Base-by-base conservation (phyloP, 2,888 invertebrate genomes). In the Nudaria mundana region DNA sequence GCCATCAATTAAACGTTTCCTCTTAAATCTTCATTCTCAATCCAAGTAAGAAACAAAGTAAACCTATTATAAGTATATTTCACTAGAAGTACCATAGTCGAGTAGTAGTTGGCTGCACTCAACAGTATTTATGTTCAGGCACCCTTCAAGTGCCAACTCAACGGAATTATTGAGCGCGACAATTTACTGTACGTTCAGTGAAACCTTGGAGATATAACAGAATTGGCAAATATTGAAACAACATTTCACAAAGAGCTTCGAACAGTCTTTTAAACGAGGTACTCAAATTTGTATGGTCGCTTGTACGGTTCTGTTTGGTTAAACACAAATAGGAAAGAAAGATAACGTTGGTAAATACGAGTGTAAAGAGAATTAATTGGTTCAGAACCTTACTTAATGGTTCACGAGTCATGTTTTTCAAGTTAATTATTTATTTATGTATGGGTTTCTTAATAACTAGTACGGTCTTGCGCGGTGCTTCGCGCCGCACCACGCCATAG, bases 21-120 rank as follows among this genome's bases (percentile, higher is more conserved):
- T 54, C 51, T 46, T 48, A 41, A 60, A n/a, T 61, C 11, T 34
- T 29, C 8, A 20, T n/a, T 30, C 30, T 22, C 6, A 14, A 29
- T 18, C 18, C 24, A 10, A 37, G 24, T 16, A 24, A 6, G 7
- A 24, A 30, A 30, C 24, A 18, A 4, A 37, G 25, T 30, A 14
- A 31, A 31, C 13, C 25, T 37, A 25, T 37, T 37, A 20, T 25
- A 10, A 37, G n/a, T n/a, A n/a, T n/a, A 11, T 22, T n/a, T 16
- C 13, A 20, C 30, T 31, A 24, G 12, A 30, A 11, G 15, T 16
- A 16, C 23, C 14, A 14, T 24, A 16, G 24, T 11, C n/a, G 18
- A 30, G 16, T n/a, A 33, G 11, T 25, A 3, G 28, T 14, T 11
- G 5, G 22, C 29, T 31, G 37, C 37, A 31, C 12, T 32, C 14